phyloP scores from a whole-genome alignment of 2,113 vertebrate genomes.

The Gobio gobio region DNA sequence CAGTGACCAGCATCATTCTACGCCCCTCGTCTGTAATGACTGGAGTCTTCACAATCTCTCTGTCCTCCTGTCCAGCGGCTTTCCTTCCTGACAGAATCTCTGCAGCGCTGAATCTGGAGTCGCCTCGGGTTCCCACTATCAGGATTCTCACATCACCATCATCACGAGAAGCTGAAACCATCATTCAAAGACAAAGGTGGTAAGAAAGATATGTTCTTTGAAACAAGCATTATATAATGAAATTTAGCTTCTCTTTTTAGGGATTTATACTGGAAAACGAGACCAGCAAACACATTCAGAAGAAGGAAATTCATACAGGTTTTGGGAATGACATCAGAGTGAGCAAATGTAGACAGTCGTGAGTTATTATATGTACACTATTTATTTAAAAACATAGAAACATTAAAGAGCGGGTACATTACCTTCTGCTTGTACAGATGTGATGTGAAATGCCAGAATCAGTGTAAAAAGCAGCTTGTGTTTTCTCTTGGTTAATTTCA shows the following conservation, averaged over 20 bases:
- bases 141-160: not conserved
- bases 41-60: slow-evolving; percentile 3
- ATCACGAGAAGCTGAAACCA: not conserved
- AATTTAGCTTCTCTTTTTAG: not conserved
- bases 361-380: not conserved
- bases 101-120: not conserved
- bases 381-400: not conserved
- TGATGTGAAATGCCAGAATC: not conserved
- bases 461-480: not conserved
- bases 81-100: slow-evolving; percentile 10
- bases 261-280: not conserved
- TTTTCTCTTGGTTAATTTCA: not conserved
- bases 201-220: not conserved
- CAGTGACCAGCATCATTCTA: slow-evolving; percentile 14
- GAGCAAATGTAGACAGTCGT: not conserved
- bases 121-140: not conserved
- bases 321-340: not conserved
- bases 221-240: not conserved
- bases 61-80: not conserved
- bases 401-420: not conserved
- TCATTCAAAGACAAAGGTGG: accelerated
- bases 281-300: not conserved
- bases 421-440: not conserved
- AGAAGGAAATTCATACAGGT: not conserved
- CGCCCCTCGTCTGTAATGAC: not conserved